These are phyloP conservation scores for Pantala flavescens DNA, from an alignment of 1,140 invertebrate species.

Conservation along the genomic window DNA sequence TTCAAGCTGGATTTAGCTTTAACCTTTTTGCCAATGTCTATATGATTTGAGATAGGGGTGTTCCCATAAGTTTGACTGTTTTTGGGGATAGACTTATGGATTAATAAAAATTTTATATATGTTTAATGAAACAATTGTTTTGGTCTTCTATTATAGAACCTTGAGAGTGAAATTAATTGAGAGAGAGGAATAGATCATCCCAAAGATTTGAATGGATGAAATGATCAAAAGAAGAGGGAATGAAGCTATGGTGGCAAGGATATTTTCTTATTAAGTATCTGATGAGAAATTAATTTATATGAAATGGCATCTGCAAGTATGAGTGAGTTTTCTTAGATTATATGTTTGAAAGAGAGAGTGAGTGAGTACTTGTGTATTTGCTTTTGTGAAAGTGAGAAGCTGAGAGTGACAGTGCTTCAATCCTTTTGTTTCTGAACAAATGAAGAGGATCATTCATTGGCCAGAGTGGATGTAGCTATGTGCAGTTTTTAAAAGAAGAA, in stretches of 20 bases:
- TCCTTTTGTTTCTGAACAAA: neutral
- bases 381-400: slow-evolving; percentile 9
- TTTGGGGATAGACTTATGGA: too few species aligned
- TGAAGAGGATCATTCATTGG: slow-evolving; percentile 1
- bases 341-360: neutral
- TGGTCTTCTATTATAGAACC: too few species aligned
- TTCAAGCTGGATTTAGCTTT: too few species aligned
- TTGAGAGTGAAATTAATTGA: neutral
- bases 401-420: neutral
- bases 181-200: neutral
- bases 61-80: too few species aligned
- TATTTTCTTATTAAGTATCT: slow-evolving; percentile 11
- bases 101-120: too few species aligned
- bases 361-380: neutral
- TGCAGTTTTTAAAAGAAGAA: slow-evolving; percentile 7
- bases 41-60: too few species aligned
- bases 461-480: neutral
- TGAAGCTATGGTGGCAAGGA: slow-evolving; percentile 1
- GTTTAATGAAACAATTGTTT: too few species aligned
- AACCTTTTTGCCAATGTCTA: too few species aligned
- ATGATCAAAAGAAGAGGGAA: neutral
- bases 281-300: slow-evolving; percentile 11
- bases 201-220: neutral
- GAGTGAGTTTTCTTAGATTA: neutral
- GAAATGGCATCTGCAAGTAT: slow-evolving; percentile 1